Base-by-base conservation (phyloP, 2,797 vertebrate species). In the Crocidura indochinensis region DNA sequence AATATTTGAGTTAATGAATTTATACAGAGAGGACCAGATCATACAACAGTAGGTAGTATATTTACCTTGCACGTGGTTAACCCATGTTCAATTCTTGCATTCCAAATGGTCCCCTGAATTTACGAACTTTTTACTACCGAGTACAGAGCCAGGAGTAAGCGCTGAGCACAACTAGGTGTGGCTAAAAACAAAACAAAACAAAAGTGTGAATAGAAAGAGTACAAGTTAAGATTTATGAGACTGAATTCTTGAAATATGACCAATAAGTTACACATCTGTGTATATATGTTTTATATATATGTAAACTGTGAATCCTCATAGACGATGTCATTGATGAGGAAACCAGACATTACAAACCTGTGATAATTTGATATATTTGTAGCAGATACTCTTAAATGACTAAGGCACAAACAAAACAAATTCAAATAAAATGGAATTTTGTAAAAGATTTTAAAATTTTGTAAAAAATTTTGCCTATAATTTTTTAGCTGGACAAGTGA, bases 1-100 rank as follows among this genome's bases (percentile, higher is more conserved):
- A 71, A 72, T 84, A 91, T 44, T 65, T 89, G 69, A 88, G 49
- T 88, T 94, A 67, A 90, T 93, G 19, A 95, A 44, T 46, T 38
- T 38, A 38, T 38, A 38, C 38, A 38, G 38, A 38, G 38, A 5
- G 38, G 38, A 38, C 5, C 38, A 38, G 38, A 38, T 2, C 38
- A 38, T 38, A 38, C 38, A 38, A 38, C 38, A 38, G 38, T 38
- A 38, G 38, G 38, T 38, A 38, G 38, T 2, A 38, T 38, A 38
- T 38, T 38, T 38, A 38, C 38, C 38, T 38, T 38, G 38, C 38
- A 38, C 38, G 38, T 38, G 38, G 38, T 38, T 5, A 38, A 5
- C 38, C 38, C 38, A 38, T 38, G 5, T 38, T 38, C 38, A 38
- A 38, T 38, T 38, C 38, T 38, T 38, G 38, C 38, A 38, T 38